These are phyloP conservation scores for Eupithecia exiguata DNA, from an alignment of 2,888 invertebrate species.

Conservation along the genomic window DNA sequence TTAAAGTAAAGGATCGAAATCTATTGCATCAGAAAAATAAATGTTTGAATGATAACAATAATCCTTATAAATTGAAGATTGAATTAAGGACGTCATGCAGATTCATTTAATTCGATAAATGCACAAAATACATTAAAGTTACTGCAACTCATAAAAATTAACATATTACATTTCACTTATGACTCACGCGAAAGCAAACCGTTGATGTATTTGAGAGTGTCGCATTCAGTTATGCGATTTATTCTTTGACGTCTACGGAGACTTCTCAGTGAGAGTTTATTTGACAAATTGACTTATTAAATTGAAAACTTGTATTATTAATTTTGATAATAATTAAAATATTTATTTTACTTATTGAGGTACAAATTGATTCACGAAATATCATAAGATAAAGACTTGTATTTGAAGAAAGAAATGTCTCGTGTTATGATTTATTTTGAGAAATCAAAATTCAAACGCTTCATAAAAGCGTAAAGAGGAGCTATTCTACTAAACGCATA, in stretches of 20 bases:
- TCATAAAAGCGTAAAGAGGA: neutral
- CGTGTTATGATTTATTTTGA: neutral
- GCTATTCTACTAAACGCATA: neutral
- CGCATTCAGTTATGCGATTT: conserved; percentile 33
- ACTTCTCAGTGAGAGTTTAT: conserved; percentile 14
- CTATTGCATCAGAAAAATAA: neutral
- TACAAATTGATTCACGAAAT: neutral
- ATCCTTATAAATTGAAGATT: conserved; percentile 22
- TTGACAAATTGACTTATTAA: conserved; percentile 1
- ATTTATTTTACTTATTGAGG: neutral
- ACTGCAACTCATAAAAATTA: conserved; percentile 30
- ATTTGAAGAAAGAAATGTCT: too few species aligned
- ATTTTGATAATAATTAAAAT: neutral
- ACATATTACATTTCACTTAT: conserved; percentile 21
- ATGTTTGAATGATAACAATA: neutral
- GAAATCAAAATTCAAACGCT: neutral
- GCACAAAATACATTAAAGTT: conserved; percentile 17
- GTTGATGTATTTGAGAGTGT: conserved; percentile 27
- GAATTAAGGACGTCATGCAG: conserved; percentile 23
- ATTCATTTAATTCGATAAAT: conserved; percentile 20
- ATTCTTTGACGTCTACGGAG: conserved; percentile 27
- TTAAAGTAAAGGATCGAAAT: neutral
- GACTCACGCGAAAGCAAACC: conserved; percentile 1
- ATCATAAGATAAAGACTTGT: neutral
- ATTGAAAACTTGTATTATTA: neutral